phyloP scores from a whole-genome alignment of 2,113 vertebrate genomes.

The Lasiurus borealis region DNA sequence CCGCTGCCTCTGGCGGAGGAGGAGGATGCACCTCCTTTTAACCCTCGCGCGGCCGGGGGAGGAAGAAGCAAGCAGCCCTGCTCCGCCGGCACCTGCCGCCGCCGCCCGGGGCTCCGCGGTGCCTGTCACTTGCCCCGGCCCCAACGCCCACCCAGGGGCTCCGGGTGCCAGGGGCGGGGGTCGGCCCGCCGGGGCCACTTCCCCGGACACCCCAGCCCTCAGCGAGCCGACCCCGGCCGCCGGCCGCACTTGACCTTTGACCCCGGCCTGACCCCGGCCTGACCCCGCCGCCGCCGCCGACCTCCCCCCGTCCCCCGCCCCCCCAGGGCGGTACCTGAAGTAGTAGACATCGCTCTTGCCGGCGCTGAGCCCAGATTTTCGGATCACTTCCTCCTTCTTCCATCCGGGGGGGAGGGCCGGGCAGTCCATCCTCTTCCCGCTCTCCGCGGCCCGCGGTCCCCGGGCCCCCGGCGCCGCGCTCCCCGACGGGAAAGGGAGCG shows the following conservation, averaged over 20 bases:
- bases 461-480: slow-evolving; percentile 68
- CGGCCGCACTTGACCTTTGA: slow-evolving; percentile 26
- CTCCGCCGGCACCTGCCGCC: too few relatives aligned
- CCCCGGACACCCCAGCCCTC: background rate
- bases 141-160: too few relatives aligned
- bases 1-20: background rate
- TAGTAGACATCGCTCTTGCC: slow-evolving; percentile 94
- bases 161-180: too few relatives aligned
- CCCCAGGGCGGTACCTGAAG: slow-evolving; percentile 87
- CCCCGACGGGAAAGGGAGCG: slow-evolving; percentile 80
- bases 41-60: too few relatives aligned
- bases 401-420: slow-evolving; percentile 91
- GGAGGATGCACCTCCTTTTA: too few relatives aligned
- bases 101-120: too few relatives aligned
- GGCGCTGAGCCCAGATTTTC: slow-evolving; percentile 93
- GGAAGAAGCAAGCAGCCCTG: too few relatives aligned
- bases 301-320: background rate
- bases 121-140: too few relatives aligned
- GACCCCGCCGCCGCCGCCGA: background rate
- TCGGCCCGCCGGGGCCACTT: too few relatives aligned
- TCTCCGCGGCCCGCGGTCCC: slow-evolving; percentile 86
- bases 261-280: slow-evolving; percentile 35
- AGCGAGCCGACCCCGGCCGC: background rate
- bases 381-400: slow-evolving; percentile 94
- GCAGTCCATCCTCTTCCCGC: slow-evolving; percentile 90